phyloP scores from a whole-genome alignment of 2,888 invertebrate species.

The Drosophila mulleri region DNA sequence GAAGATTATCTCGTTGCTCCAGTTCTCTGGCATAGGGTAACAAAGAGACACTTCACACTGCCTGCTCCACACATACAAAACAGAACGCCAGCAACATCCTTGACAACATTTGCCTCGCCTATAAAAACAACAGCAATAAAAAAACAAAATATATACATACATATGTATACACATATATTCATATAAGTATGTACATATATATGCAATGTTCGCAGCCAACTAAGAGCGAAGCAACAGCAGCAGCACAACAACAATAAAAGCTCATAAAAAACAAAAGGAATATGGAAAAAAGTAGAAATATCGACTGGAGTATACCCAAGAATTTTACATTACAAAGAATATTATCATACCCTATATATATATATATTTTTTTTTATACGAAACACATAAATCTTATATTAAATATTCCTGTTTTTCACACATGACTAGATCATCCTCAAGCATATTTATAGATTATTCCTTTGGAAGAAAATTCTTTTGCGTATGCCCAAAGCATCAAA shows the following conservation, averaged over 20 bases:
- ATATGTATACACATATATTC: background rate
- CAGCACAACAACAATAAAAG: constrained; percentile 36
- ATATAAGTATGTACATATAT: constrained; percentile 45
- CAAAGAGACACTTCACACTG: constrained; percentile 17
- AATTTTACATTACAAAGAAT: no score
- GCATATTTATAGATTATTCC: no score
- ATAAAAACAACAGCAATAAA: constrained; percentile 39
- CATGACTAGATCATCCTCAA: background rate
- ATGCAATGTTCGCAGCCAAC: constrained; percentile 20
- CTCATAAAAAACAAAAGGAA: constrained; percentile 35
- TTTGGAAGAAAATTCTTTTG: background rate
- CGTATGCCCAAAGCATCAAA: background rate
- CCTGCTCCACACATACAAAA: constrained; percentile 7
- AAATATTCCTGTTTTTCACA: background rate
- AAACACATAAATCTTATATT: no score
- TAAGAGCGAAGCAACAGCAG: constrained; percentile 17
- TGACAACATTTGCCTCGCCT: constrained; percentile 46
- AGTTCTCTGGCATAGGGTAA: constrained; percentile 4
- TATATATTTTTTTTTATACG: no score
- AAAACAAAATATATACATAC: background rate
- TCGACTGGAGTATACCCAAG: background rate
- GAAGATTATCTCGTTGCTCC: constrained; percentile 11
- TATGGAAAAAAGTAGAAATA: constrained; percentile 10
- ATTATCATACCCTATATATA: no score
- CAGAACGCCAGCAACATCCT: constrained; percentile 42